Evolutionary conservation across 2,797 vertebrate genomes (phyloP).

Genomic region (Pempheris klunzingeri): DNA sequence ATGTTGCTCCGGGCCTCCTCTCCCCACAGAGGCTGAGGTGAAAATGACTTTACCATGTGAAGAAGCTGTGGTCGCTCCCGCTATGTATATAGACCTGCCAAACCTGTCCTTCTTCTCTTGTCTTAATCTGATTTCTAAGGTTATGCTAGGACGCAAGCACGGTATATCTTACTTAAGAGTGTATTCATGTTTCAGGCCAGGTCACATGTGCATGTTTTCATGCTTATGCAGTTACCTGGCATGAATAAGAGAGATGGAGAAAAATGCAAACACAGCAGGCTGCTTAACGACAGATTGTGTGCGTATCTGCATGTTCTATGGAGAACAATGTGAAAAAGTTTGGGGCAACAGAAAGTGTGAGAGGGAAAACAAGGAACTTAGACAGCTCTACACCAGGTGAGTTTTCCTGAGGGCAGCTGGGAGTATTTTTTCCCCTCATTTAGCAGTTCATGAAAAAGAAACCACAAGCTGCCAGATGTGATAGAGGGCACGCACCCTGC

Average conservation of each 20-base stretch:
- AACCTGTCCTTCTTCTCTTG: conserved; percentile 56
- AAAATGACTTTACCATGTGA: conserved; percentile 83
- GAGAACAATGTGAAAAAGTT: conserved; percentile 29
- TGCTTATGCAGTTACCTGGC: conserved; percentile 10
- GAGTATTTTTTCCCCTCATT: conserved; percentile 81
- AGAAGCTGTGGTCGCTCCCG: conserved; percentile 46
- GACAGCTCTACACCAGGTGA: conserved; percentile 70
- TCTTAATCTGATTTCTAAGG: conserved; percentile 62
- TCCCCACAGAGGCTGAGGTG: conserved; percentile 72
- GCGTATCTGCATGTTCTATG: conserved; percentile 16
- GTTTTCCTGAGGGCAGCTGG: conserved; percentile 74
- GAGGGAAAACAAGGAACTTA: conserved; percentile 55
- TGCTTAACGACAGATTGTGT: not conserved
- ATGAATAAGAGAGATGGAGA: conserved; percentile 10
- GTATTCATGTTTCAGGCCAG: conserved; percentile 24
- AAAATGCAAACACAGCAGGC: conserved; percentile 23
- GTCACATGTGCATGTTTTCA: conserved; percentile 39
- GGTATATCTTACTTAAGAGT: conserved; percentile 30
- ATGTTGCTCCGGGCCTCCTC: conserved; percentile 71
- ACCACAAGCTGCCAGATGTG: conserved; percentile 80
- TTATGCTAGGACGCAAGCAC: conserved; percentile 39
- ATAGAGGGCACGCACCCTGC: conserved; percentile 70
- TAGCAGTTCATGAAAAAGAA: conserved; percentile 79
- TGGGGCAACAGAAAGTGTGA: conserved; percentile 31
- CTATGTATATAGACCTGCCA: conserved; percentile 45